Evolutionary conservation across 2,888 invertebrate species (phyloP).

Genomic region (Idaea straminata): DNA sequence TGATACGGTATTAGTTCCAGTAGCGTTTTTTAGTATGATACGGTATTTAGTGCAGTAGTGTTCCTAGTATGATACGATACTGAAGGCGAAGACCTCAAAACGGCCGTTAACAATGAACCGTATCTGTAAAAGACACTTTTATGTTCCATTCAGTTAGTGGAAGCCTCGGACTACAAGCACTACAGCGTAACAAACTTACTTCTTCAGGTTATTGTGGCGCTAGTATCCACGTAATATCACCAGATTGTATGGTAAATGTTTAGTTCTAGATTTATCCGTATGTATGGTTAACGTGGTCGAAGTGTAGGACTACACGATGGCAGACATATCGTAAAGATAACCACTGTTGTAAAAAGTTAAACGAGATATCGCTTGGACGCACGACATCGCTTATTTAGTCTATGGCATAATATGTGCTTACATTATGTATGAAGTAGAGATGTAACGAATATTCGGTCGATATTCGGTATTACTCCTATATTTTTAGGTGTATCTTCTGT

Average conservation of each 20-base stretch:
- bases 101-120: neutral
- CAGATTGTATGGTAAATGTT: neutral
- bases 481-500: too few relatives aligned
- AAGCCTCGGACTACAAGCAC: neutral
- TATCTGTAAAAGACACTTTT: neutral
- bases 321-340: slow-evolving; percentile 7
- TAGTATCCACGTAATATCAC: neutral
- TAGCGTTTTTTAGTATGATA: too few relatives aligned
- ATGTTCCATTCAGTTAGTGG: neutral
- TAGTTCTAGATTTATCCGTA: neutral
- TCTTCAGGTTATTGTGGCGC: neutral
- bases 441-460: neutral
- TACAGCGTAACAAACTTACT: neutral
- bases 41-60: too few relatives aligned
- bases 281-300: neutral
- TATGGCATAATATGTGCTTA: neutral
- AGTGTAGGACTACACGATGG: neutral
- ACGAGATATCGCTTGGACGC: slow-evolving; percentile 2
- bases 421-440: neutral
- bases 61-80: too few relatives aligned
- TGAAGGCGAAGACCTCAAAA: neutral
- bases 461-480: neutral
- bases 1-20: too few relatives aligned
- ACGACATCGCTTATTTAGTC: neutral
- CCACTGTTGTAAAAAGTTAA: slow-evolving; percentile 9